Conservation (phyloP, 2,888 invertebrate genomes). For the Nemotelus nigrinus region DNA sequence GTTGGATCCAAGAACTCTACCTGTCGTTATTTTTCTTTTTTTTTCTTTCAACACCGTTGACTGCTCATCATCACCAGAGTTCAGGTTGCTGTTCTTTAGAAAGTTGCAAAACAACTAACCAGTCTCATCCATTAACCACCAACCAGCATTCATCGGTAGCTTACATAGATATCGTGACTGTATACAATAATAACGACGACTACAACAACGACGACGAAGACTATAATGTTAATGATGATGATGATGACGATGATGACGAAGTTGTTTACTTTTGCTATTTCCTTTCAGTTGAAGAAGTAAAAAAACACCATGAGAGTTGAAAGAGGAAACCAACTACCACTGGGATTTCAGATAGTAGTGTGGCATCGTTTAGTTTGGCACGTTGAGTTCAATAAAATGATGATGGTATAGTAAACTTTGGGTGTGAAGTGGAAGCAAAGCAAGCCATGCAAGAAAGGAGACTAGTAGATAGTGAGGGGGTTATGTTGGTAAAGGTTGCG, state of each 20-base stretch:
- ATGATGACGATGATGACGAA: conserved; percentile 1
- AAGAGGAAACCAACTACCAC: background rate
- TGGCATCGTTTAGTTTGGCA: background rate
- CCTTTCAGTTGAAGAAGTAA: conserved; percentile 10
- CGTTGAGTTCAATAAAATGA: background rate
- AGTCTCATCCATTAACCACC: too few relatives aligned
- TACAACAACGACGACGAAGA: background rate
- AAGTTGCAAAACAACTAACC: conserved; percentile 26
- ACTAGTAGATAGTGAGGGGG: background rate
- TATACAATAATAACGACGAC: conserved; percentile 26
- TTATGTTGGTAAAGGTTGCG: background rate
- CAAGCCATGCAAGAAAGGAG: background rate
- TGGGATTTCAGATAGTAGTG: background rate
- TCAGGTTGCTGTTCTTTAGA: conserved; percentile 24
- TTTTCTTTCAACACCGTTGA: background rate
- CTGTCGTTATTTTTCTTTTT: background rate
- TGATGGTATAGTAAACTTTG: background rate
- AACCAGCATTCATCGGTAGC: conserved; percentile 8
- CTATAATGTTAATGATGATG: conserved; percentile 30
- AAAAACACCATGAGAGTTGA: background rate
- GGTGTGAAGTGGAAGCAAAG: background rate
- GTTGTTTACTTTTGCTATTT: conserved; percentile 33
- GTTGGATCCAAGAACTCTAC: too few relatives aligned
- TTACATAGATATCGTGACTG: conserved; percentile 24
- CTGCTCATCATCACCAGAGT: conserved; percentile 13